phyloP scores from a whole-genome alignment of 2,797 vertebrate genomes.

The Mus minutoides region DNA sequence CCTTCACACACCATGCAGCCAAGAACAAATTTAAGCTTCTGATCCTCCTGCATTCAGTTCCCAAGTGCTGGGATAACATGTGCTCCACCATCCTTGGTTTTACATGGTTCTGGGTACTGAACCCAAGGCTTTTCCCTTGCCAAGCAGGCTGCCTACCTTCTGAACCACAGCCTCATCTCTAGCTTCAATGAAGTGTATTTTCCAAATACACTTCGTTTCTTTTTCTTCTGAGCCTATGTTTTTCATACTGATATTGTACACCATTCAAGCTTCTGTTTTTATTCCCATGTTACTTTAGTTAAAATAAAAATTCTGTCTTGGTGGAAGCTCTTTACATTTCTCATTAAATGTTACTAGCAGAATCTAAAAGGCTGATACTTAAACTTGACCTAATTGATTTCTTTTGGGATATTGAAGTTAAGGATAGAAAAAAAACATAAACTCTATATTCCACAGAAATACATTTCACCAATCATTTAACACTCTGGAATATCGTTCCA shows the following conservation, averaged over 20 bases:
- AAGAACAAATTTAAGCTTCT: background rate
- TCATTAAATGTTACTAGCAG: slow-evolving; percentile 22
- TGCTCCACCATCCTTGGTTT: background rate
- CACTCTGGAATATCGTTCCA: background rate
- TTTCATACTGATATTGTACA: background rate
- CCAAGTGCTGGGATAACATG: background rate
- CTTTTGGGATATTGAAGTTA: slow-evolving; percentile 30
- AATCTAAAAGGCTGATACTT: slow-evolving; percentile 37
- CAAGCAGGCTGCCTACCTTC: background rate
- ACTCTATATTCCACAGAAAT: background rate
- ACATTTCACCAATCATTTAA: slow-evolving; percentile 13
- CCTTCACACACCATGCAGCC: background rate
- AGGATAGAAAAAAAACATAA: background rate
- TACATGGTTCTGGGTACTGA: background rate
- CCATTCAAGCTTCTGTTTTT: background rate
- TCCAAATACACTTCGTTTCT: background rate
- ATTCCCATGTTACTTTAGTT: background rate
- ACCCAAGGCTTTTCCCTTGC: background rate
- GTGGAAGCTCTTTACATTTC: background rate
- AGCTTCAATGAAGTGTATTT: background rate
- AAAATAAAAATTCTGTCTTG: slow-evolving; percentile 20
- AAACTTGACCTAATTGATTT: background rate
- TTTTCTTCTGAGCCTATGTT: background rate
- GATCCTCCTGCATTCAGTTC: background rate
- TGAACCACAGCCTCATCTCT: background rate